Evolutionary conservation across 2,113 vertebrate species (phyloP), one percentile per base, ranked within the genome.

Genomic region (Stegostoma tigrinum): DNA sequence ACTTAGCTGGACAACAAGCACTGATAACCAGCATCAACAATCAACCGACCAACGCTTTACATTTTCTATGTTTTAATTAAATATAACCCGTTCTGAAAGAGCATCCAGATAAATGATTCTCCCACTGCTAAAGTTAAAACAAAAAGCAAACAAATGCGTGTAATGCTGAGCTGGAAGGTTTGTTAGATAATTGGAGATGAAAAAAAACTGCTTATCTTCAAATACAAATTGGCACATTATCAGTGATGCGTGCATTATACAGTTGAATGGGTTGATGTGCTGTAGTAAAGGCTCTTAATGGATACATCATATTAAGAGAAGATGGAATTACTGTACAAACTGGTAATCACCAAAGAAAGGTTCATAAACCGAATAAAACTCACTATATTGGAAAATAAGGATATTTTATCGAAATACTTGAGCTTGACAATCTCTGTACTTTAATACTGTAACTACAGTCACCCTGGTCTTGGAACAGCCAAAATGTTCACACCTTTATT

Each of bases 301-400:
- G 89, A 93, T 93, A 93, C 89, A 93, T 93, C 89, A 93, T 93
- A 93, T 93, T 93, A 93, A 66, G 89, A 93, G 89, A 66, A n/a
- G 89, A 93, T 93, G 55, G 89, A 67, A 93, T 93, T 93, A 93
- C 89, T 93, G 61, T 38, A 93, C 19, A 93, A 93, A 93, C 89
- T 93, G 64, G 66, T 67, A 64, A 64, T 93, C 89, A 66, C 61
- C 67, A 23, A 61, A 93, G 61, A 67, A 66, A 38, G 89, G 61
- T 67, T 66, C 89, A 66, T 64, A 93, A 67, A 67, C 89, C 66
- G 64, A 93, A 91, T 91, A 66, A n/a, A 93, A 90, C 6, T 15
- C 61, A 93, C 61, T 93, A 66, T 66, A 66, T 38, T 66, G 55
- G 34, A 93, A 67, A 93, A 66, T 38, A 17, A 17, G 66, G 66